A percentile compares a stretch with the other conserved stretches of the same genome.
Conservation (phyloP, 2,888 invertebrate genomes). For the Anagyrus pseudococci region DNA sequence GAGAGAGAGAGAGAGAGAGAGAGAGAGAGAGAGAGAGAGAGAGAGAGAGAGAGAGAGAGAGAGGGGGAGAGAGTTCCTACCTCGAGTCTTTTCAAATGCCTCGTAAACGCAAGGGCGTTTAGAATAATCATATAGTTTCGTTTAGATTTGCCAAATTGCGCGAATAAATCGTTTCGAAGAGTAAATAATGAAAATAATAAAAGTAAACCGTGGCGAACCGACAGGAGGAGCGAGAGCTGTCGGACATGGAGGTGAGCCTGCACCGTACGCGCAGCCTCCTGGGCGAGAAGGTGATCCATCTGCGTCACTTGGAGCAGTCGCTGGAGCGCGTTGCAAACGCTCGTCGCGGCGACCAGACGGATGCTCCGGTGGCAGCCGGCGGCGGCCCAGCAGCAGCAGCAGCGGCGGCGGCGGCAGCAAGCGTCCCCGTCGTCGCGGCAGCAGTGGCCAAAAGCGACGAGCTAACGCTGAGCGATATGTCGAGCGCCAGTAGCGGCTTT, state of each 20-base stretch:
- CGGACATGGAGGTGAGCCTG: constrained; percentile 83
- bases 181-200: too few relatives aligned
- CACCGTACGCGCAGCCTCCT: constrained; percentile 81
- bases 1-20: too few relatives aligned
- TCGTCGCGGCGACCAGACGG: constrained; percentile 53
- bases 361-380: background rate
- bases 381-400: background rate
- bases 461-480: constrained; percentile 72
- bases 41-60: too few relatives aligned
- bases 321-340: constrained; percentile 69
- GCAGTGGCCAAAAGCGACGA: constrained; percentile 64
- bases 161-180: too few relatives aligned
- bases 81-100: too few relatives aligned
- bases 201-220: too few relatives aligned
- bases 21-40: too few relatives aligned
- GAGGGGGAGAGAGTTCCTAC: too few relatives aligned
- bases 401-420: too few relatives aligned
- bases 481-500: constrained; percentile 69
- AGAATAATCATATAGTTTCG: too few relatives aligned
- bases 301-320: constrained; percentile 81
- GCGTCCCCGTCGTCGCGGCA: constrained; percentile 11
- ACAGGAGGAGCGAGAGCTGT: constrained; percentile 81
- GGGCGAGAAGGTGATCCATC: constrained; percentile 82
- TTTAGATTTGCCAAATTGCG: too few relatives aligned
- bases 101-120: too few relatives aligned